These are phyloP conservation scores for Idaea biselata DNA, from an alignment of 2,888 invertebrate species.

Conservation along the genomic window DNA sequence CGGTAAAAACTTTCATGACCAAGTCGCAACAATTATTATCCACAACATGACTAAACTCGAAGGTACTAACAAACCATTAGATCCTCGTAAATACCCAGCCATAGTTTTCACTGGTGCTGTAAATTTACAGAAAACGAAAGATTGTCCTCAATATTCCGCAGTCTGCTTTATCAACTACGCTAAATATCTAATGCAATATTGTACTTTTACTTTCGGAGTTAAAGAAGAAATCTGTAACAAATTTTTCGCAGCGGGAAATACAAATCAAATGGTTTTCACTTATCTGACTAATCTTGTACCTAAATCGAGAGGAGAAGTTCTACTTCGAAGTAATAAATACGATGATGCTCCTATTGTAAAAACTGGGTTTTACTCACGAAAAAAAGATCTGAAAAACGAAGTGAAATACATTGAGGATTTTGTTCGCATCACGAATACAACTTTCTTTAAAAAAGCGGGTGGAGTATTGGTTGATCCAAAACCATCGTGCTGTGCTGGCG, in stretches of 20 bases:
- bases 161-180: slow-evolving; percentile 20
- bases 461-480: slow-evolving; percentile 15
- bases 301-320: slow-evolving; percentile 9
- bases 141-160: slow-evolving; percentile 32
- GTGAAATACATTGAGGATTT: slow-evolving; percentile 18
- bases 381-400: slow-evolving; percentile 5
- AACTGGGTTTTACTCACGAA: slow-evolving; percentile 1
- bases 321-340: slow-evolving; percentile 3
- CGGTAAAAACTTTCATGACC: slow-evolving; percentile 25
- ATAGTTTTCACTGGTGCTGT: slow-evolving; percentile 27
- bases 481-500: not conserved
- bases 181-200: slow-evolving; percentile 18
- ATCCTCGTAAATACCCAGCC: slow-evolving; percentile 20
- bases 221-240: slow-evolving; percentile 13
- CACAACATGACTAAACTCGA: slow-evolving; percentile 18
- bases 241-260: slow-evolving; percentile 5
- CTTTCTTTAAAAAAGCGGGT: slow-evolving; percentile 18
- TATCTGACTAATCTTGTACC: slow-evolving; percentile 4
- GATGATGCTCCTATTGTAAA: slow-evolving; percentile 5
- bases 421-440: slow-evolving; percentile 16
- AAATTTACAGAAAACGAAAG: slow-evolving; percentile 26
- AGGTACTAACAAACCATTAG: not conserved
- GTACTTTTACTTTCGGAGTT: slow-evolving; percentile 21
- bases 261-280: slow-evolving; percentile 2
- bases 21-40: slow-evolving; percentile 17